These are phyloP conservation scores for Trichechus manatus DNA, from an alignment of 2,113 vertebrate species.

Conservation along the genomic window DNA sequence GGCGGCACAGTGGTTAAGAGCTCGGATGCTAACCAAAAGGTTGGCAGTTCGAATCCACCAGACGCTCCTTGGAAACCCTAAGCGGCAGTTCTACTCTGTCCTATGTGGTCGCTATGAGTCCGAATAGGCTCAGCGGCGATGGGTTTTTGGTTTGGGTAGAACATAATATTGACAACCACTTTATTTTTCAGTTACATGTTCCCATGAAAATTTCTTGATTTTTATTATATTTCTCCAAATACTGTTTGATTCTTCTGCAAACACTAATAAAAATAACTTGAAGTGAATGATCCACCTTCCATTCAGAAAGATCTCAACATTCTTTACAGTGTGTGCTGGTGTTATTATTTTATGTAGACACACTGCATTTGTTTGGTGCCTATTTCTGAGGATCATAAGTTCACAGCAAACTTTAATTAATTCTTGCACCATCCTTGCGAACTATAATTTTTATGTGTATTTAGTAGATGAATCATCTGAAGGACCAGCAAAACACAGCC, in stretches of 20 bases:
- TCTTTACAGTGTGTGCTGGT: not conserved
- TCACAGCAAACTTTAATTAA: slow-evolving; percentile 75
- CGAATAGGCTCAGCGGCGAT: too few species aligned
- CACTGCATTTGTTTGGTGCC: slow-evolving; percentile 51
- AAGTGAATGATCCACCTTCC: slow-evolving; percentile 39
- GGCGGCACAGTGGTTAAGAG: too few species aligned
- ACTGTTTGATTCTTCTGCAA: slow-evolving; percentile 52
- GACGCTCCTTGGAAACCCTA: too few species aligned
- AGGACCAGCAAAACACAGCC: slow-evolving; percentile 61
- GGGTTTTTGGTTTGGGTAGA: not conserved
- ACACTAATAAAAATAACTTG: slow-evolving; percentile 66
- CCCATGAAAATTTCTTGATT: not conserved
- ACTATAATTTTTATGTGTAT: slow-evolving; percentile 75
- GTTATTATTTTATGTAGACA: slow-evolving; percentile 49
- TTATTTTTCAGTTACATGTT: slow-evolving; percentile 19
- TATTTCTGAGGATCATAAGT: slow-evolving; percentile 73
- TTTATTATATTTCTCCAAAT: slow-evolving; percentile 24
- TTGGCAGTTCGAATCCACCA: too few species aligned
- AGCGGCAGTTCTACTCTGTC: too few species aligned
- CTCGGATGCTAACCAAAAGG: too few species aligned
- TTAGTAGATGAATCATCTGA: slow-evolving; percentile 72
- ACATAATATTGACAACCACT: not conserved
- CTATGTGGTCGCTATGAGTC: too few species aligned
- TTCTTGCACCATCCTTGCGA: slow-evolving; percentile 71
- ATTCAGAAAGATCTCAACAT: slow-evolving; percentile 48